Evolutionary conservation across 2,888 invertebrate genomes (phyloP).

Genomic region (Rhamnusium bicolor): DNA sequence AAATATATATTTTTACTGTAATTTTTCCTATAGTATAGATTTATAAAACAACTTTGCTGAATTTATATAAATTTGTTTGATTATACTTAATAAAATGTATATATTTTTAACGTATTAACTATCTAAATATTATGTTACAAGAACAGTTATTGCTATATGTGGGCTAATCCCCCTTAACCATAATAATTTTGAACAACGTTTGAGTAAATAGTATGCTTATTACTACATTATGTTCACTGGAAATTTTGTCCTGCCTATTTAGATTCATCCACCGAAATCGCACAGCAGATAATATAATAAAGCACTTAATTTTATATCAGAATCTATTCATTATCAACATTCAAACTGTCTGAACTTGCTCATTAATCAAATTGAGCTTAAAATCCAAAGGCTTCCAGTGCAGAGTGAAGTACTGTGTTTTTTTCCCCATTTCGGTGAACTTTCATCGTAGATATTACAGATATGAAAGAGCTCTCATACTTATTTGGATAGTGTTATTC

Average conservation of each 20-base stretch:
- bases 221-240: too few relatives aligned
- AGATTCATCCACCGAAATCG: background rate
- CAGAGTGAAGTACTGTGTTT: background rate
- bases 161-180: too few relatives aligned
- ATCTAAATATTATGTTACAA: too few relatives aligned
- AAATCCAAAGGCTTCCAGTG: background rate
- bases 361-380: slow-evolving; percentile 22
- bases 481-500: background rate
- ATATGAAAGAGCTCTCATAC: background rate
- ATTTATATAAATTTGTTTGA: too few relatives aligned
- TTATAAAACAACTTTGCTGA: too few relatives aligned
- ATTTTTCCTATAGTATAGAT: too few relatives aligned
- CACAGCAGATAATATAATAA: slow-evolving; percentile 15
- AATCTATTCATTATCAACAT: slow-evolving; percentile 27
- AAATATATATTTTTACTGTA: too few relatives aligned
- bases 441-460: background rate
- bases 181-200: too few relatives aligned
- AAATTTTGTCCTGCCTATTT: background rate
- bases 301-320: slow-evolving; percentile 30
- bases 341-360: slow-evolving; percentile 5
- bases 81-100: too few relatives aligned
- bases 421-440: background rate
- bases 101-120: too few relatives aligned
- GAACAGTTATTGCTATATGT: too few relatives aligned
- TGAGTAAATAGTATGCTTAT: too few relatives aligned